Percentiles rank a stretch among this genome's conserved stretches.
phyloP scores from a whole-genome alignment of 2,888 invertebrate genomes.

The Erebia ligea region DNA sequence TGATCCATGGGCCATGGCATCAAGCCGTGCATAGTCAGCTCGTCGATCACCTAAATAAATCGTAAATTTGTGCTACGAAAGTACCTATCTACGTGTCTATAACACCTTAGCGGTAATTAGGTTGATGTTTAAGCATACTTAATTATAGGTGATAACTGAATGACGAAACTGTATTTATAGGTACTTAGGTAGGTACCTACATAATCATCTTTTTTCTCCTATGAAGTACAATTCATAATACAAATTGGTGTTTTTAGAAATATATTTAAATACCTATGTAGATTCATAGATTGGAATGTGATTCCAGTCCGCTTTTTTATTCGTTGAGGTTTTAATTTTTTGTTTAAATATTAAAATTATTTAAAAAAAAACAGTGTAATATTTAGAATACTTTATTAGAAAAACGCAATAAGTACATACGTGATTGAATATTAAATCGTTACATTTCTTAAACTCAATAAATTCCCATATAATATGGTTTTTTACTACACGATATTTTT shows the following conservation, averaged over 20 bases:
- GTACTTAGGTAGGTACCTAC: too few species aligned
- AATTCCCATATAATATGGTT: conserved; percentile 34
- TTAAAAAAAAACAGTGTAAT: conserved; percentile 30
- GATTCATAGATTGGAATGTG: too few species aligned
- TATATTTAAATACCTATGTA: too few species aligned
- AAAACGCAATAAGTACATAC: conserved; percentile 65
- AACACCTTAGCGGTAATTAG: conserved; percentile 24
- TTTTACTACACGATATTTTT: conserved; percentile 24
- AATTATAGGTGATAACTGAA: conserved; percentile 12
- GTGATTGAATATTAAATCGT: conserved; percentile 59
- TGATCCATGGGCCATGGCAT: too few species aligned
- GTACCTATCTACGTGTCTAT: neutral
- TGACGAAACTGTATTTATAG: neutral
- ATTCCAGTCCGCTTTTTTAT: too few species aligned
- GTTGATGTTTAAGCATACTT: neutral
- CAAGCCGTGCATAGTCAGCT: too few species aligned
- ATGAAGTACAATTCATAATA: too few species aligned
- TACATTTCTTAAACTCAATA: conserved; percentile 47
- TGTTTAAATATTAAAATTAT: neutral
- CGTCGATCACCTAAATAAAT: too few species aligned
- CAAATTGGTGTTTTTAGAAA: too few species aligned
- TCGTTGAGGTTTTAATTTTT: neutral
- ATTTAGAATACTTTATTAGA: conserved; percentile 58
- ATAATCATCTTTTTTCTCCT: too few species aligned
- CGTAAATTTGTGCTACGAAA: neutral